Evolutionary conservation across 2,113 vertebrate genomes (phyloP), one percentile per base, ranked within the genome.

Genomic region (Amblyornis subalaris): DNA sequence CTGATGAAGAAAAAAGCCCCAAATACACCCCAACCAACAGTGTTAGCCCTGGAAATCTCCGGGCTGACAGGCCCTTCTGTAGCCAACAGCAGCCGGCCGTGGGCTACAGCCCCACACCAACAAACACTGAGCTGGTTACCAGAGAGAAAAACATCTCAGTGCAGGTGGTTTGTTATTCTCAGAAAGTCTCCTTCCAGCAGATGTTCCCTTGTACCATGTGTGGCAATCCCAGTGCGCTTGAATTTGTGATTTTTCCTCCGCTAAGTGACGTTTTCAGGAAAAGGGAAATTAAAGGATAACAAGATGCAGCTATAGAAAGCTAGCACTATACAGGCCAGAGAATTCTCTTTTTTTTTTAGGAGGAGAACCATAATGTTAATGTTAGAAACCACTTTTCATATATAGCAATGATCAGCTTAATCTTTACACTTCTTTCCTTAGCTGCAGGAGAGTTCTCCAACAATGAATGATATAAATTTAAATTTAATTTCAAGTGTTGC

Each of bases 401-500:
- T 44, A 82, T 6, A 85, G 90, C 7, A 69, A 93, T 9, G 40
- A 90, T 65, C 89, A 64, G 28, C 51, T 73, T 47, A 36, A 70
- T 93, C 87, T 81, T 64, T 51, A 71, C 75, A 42, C 67, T 84
- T 88, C 82, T 77, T 17, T 31, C 74, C 58, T 26, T 80, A 90
- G 84, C 91, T 88, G 88, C 82, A 38, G 81, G 55, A 89, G 77
- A 76, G 48, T 38, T 77, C 85, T 95, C 85, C 5, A n/a, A 67
- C 85, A 81, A 88, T 5, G 9, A 95, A 84, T 48, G 64, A 91
- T 25, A 91, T 57, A 90, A 83, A 93, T 94, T 78, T 73, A 74
- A 80, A 95, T 86, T 90, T 91, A 85, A 96, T 92, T 94, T 94
- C 80, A 67, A 80, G 45, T 26, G 72, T 84, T 67, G 55, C 55